Evolutionary conservation across 2,797 vertebrate species (phyloP), one percentile per base, ranked within the genome.

Genomic region (Arrhamphus sclerolepis): DNA sequence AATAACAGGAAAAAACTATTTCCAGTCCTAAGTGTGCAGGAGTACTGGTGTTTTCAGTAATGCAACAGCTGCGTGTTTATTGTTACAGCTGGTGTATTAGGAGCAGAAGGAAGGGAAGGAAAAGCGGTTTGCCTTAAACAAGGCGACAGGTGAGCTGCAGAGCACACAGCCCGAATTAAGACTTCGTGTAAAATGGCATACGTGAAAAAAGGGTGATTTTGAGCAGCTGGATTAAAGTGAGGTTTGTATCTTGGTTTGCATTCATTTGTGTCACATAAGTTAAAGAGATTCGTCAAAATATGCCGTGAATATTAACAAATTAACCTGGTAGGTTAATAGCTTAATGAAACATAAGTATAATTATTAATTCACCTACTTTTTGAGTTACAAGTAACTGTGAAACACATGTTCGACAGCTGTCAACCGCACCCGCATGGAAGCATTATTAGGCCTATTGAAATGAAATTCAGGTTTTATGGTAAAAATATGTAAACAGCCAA

Each of bases 71-170:
- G n/a, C 10, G 7, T 44, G 54, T 46, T 1, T 5, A 4, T 29
- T 55, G 58, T 57, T 51, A 71, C 22, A 62, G 9, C 13, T 53
- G 18, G n/a, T 64, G 43, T 40, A 55, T 47, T 52, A 34, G 9
- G 31, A 51, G 10, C 8, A 57, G 43, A 14, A 59, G 63, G 48
- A 17, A 61, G 47, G 54, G 41, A 18, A 44, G 1, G 7, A 48
- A 28, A 57, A 62, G 70, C 40, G 48, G 16, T 39, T 34, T 38
- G 39, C 24, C 16, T 39, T n/a, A 18, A 58, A 29, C 19, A 66
- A 72, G 24, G 44, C 34, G 57, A 48, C 18, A n/a, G 31, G 29
- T 19, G 54, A 74, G 63, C 40, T 41, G 46, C 66, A 66, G 53
- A 64, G 49, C 34, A 51, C 31, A 49, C 8, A 10, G 31, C 31